Evolutionary conservation across 2,888 invertebrate genomes (phyloP).

Genomic region (Sminthurinus aureus): DNA sequence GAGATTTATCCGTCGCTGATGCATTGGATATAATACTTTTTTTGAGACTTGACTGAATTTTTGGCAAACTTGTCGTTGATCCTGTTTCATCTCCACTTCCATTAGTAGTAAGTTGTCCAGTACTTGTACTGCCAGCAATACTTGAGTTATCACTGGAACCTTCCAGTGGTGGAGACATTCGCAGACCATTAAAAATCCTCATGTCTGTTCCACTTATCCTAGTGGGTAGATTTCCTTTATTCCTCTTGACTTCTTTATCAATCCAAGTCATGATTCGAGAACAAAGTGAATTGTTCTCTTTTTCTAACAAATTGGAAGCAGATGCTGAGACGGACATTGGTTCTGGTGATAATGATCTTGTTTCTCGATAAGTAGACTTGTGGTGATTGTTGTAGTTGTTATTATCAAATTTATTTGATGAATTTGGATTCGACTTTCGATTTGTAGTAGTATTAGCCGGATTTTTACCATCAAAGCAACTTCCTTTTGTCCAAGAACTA

Average conservation of each 20-base stretch:
- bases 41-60: conserved; percentile 16
- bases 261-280: conserved; percentile 58
- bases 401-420: not conserved
- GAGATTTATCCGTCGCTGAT: not conserved
- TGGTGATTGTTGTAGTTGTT: not conserved
- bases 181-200: conserved; percentile 28
- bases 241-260: conserved; percentile 51
- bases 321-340: conserved; percentile 15
- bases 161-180: conserved; percentile 8
- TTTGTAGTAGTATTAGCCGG: not conserved
- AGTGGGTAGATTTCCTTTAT: conserved; percentile 31
- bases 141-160: conserved; percentile 25
- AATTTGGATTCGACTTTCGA: not conserved
- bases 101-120: not conserved
- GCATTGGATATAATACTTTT: conserved; percentile 6
- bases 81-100: conserved; percentile 22
- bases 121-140: not conserved
- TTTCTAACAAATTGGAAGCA: conserved; percentile 18
- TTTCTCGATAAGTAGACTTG: too few relatives aligned
- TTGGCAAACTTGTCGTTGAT: not conserved
- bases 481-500: conserved; percentile 35
- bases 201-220: conserved; percentile 42
- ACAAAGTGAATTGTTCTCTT: conserved; percentile 47
- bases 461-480: conserved; percentile 4
- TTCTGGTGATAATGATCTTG: conserved; percentile 40